Evolutionary conservation across 64 coral and sea anemone species (phyloP).

Genomic region (Pocillopora damicornis): DNA sequence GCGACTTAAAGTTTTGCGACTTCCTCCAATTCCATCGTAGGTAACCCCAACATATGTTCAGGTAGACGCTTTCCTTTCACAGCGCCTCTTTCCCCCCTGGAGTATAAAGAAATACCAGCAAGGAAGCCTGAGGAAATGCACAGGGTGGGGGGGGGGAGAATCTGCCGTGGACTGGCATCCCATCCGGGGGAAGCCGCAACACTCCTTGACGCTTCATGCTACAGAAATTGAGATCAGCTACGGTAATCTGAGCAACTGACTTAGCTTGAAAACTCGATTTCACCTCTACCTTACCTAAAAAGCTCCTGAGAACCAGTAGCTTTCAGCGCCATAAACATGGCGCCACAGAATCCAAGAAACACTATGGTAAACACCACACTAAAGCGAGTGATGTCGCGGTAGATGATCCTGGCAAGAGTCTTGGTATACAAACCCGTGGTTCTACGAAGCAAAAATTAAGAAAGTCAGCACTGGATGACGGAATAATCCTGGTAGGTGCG

Average conservation of each 20-base stretch:
- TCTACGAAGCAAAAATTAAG: conserved; percentile 24
- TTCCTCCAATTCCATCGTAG: neutral
- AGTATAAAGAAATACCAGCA: too few species aligned
- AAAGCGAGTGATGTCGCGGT: conserved; percentile 63
- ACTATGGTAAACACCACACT: conserved; percentile 48
- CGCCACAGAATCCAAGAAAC: conserved; percentile 61
- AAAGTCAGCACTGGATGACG: neutral
- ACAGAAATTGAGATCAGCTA: too few species aligned
- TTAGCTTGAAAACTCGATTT: neutral
- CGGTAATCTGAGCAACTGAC: too few species aligned
- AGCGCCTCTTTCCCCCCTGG: too few species aligned
- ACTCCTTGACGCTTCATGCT: too few species aligned
- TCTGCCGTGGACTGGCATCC: too few species aligned
- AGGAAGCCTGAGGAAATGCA: too few species aligned
- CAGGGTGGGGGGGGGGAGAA: too few species aligned
- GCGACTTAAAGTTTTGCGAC: neutral
- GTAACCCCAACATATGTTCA: too few species aligned
- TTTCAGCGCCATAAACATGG: conserved; percentile 46
- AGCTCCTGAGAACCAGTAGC: conserved; percentile 43
- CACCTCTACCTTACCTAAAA: conserved; percentile 10
- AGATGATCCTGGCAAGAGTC: conserved; percentile 70
- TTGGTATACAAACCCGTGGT: conserved; percentile 80
- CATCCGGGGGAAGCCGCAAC: too few species aligned
- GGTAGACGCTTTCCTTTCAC: too few species aligned
- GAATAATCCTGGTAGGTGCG: neutral